These are phyloP conservation scores for Cotesia glomerata DNA, from an alignment of 1,140 invertebrate species.

Conservation along the genomic window DNA sequence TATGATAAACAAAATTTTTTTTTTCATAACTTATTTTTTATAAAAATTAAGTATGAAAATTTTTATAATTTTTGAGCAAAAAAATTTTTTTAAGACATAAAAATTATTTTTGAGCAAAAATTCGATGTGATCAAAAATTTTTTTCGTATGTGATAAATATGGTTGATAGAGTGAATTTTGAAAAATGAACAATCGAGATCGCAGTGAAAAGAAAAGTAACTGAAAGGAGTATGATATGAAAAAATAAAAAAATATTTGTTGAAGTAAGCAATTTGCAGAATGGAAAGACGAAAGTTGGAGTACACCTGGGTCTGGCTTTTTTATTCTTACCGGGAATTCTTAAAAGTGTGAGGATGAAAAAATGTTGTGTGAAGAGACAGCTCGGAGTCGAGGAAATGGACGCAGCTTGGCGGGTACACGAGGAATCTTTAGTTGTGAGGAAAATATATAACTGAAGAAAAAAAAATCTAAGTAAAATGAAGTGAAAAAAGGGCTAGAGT, in stretches of 20 bases:
- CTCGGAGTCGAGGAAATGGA: neutral
- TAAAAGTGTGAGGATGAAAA: constrained; percentile 1
- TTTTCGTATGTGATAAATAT: too few relatives aligned
- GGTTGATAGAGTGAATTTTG: neutral
- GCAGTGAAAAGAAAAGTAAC: neutral
- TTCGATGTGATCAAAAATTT: too few relatives aligned
- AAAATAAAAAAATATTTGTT: neutral
- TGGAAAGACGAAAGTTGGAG: neutral
- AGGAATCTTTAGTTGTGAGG: neutral
- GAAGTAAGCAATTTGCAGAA: constrained; percentile 2
- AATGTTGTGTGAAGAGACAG: constrained; percentile 1
- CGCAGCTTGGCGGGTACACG: neutral
- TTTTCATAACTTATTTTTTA: too few relatives aligned
- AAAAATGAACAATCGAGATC: neutral
- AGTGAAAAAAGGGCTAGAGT: too few relatives aligned
- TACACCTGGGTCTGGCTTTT: neutral
- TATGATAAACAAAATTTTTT: too few relatives aligned
- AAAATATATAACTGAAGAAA: constrained; percentile 9
- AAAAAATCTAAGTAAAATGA: neutral
- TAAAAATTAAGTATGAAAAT: too few relatives aligned
- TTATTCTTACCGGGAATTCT: neutral
- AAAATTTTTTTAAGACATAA: too few relatives aligned
- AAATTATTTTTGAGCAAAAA: too few relatives aligned
- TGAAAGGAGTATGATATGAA: neutral
- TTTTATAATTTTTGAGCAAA: too few relatives aligned